Evolutionary conservation across 2,113 vertebrate species (phyloP).

Genomic region (Gobius niger): DNA sequence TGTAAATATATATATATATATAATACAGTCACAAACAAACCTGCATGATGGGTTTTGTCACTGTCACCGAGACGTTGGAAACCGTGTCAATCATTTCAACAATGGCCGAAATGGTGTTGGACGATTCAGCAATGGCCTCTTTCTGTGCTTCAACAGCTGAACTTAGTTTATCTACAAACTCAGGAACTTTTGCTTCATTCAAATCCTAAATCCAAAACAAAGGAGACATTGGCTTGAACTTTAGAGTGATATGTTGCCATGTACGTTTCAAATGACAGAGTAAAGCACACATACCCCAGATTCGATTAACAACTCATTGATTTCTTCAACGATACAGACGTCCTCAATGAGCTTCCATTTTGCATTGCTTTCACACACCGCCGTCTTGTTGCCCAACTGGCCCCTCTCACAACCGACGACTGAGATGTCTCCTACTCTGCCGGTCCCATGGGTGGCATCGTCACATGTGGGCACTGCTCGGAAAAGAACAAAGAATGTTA

Average conservation of each 20-base stretch:
- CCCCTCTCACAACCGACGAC: constrained; percentile 15
- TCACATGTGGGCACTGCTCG: background rate
- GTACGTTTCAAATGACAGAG: too few species aligned
- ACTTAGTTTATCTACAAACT: constrained; percentile 35
- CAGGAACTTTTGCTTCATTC: background rate
- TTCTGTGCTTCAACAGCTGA: accelerated
- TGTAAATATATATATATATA: too few species aligned
- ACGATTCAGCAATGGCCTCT: constrained; percentile 26
- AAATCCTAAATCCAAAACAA: constrained; percentile 49
- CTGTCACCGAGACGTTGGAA: constrained; percentile 18
- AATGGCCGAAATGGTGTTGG: constrained; percentile 52
- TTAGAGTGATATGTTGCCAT: too few species aligned
- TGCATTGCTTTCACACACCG: constrained; percentile 19
- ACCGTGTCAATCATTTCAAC: constrained; percentile 53
- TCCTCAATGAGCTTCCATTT: constrained; percentile 34
- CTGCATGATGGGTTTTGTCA: constrained; percentile 29
- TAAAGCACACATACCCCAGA: constrained; percentile 39
- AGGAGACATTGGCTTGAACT: too few species aligned
- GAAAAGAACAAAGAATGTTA: background rate
- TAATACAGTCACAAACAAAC: constrained; percentile 31
- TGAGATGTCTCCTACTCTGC: constrained; percentile 7
- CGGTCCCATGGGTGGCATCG: constrained; percentile 2
- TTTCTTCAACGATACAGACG: constrained; percentile 45
- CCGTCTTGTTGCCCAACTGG: constrained; percentile 30
- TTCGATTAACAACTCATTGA: constrained; percentile 33